Evolutionary conservation across 2,888 invertebrate species (phyloP).

Genomic region (Prosapia bicincta): DNA sequence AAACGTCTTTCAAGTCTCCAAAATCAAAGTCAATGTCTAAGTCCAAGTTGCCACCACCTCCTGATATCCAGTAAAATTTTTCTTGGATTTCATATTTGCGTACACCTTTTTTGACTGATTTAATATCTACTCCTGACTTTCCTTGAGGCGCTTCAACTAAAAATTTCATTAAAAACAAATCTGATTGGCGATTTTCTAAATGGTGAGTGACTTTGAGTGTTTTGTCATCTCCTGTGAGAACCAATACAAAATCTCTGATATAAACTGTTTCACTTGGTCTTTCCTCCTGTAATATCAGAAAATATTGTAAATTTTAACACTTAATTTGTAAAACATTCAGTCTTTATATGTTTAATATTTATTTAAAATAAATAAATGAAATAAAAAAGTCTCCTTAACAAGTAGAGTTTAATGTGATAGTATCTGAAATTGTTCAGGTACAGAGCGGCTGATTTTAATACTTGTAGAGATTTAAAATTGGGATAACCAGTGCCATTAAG

Average conservation of each 20-base stretch:
- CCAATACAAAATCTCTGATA: conserved; percentile 44
- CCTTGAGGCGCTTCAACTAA: conserved; percentile 52
- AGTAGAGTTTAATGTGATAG: no score
- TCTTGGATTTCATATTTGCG: conserved; percentile 32
- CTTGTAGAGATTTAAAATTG: no score
- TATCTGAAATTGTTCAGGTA: no score
- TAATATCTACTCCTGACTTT: conserved; percentile 47
- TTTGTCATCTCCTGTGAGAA: conserved; percentile 55
- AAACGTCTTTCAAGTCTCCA: conserved; percentile 61
- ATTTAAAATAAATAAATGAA: no score
- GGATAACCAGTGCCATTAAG: no score
- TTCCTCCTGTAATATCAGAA: conserved; percentile 24
- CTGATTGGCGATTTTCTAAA: background rate
- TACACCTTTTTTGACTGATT: conserved; percentile 46
- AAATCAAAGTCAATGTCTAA: conserved; percentile 49
- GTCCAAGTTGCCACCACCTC: conserved; percentile 47
- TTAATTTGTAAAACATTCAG: no score
- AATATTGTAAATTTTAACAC: no score
- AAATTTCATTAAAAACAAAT: conserved; percentile 55
- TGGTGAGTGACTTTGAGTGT: conserved; percentile 50
- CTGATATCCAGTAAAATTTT: conserved; percentile 36
- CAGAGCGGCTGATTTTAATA: no score
- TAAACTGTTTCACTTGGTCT: conserved; percentile 33
- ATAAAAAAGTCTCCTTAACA: no score
- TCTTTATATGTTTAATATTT: no score